Percentiles rank a stretch among this genome's conserved stretches.
phyloP scores from a whole-genome alignment of 37 sponge, comb jelly and placozoan genomes.

The Dysidea cf. avara region DNA sequence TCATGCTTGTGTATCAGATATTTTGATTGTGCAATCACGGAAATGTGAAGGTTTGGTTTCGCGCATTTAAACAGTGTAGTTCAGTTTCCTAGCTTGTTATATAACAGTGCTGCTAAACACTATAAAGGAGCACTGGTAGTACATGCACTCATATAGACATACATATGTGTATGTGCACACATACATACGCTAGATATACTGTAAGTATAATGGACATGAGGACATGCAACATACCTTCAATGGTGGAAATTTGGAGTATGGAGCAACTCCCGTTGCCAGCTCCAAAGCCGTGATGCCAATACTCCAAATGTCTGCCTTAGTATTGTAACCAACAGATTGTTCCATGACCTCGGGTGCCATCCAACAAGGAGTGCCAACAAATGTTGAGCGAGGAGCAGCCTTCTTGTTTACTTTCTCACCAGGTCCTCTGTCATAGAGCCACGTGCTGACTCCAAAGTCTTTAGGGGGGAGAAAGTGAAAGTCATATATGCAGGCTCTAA shows the following conservation, averaged over 20 bases:
- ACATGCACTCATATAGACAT: too few relatives aligned
- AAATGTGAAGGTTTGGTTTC: too few relatives aligned
- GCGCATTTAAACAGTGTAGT: too few relatives aligned
- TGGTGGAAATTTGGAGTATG: constrained; percentile 97
- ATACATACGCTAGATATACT: too few relatives aligned
- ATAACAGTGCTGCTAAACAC: too few relatives aligned
- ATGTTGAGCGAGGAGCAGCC: constrained; percentile 76
- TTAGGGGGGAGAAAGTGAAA: background rate
- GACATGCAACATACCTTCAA: constrained; percentile 93
- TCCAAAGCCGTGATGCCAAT: constrained; percentile 95
- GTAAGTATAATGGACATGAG: too few relatives aligned
- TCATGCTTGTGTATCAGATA: too few relatives aligned
- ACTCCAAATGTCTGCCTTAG: constrained; percentile 88
- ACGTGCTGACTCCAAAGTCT: constrained; percentile 96
- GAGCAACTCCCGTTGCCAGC: constrained; percentile 93
- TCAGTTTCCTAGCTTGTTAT: too few relatives aligned
- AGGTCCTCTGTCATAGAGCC: constrained; percentile 51
- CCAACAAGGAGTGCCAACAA: constrained; percentile 99
- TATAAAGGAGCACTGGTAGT: too few relatives aligned
- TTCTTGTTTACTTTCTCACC: constrained; percentile 52
- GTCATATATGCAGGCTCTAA: background rate
- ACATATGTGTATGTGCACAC: too few relatives aligned
- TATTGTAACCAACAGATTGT: constrained; percentile 56
- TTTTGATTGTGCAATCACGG: too few relatives aligned
- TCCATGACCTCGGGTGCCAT: constrained; percentile 99